Conservation (phyloP, 30 jellyfish, hydroid and myxozoan genomes). For the Cassiopea andromeda region DNA sequence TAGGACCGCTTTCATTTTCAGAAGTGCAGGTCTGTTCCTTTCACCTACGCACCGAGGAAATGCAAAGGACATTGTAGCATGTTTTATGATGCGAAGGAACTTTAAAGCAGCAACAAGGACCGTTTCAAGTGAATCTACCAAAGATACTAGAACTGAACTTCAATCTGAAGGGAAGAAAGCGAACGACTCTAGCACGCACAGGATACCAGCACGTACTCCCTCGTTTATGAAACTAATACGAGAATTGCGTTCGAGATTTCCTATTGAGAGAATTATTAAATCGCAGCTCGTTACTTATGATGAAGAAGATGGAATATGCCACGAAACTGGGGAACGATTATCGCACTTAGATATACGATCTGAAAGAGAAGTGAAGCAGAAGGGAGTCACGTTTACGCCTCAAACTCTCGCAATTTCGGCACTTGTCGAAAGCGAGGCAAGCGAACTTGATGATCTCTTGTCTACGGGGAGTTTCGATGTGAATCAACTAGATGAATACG, state of each 20-base stretch:
- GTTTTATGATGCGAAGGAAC: too few species aligned
- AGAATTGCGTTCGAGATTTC: conserved; percentile 63
- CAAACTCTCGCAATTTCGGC: conserved; percentile 72
- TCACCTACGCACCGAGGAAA: not conserved
- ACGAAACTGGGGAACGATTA: conserved; percentile 76
- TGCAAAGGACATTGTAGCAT: not conserved
- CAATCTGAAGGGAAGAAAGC: not conserved
- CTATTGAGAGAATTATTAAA: conserved; percentile 19
- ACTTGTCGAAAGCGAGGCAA: conserved; percentile 39
- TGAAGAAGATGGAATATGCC: conserved; percentile 52
- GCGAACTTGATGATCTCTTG: conserved; percentile 37
- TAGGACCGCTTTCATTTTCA: not conserved
- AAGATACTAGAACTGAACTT: not conserved
- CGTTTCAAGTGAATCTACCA: not conserved
- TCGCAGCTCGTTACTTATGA: conserved; percentile 7
- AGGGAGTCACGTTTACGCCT: conserved; percentile 71
- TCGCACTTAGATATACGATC: conserved; percentile 18
- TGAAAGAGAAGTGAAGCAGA: conserved; percentile 10
- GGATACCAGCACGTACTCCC: conserved; percentile 33
- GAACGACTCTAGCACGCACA: not conserved
- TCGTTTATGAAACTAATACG: conserved; percentile 38
- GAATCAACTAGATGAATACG: conserved; percentile 35
- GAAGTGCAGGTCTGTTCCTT: not conserved
- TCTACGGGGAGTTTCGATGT: conserved; percentile 30
- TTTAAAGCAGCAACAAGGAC: not conserved